Conservation (phyloP, 2,113 vertebrate species). For the Aspidoscelis tigris region DNA sequence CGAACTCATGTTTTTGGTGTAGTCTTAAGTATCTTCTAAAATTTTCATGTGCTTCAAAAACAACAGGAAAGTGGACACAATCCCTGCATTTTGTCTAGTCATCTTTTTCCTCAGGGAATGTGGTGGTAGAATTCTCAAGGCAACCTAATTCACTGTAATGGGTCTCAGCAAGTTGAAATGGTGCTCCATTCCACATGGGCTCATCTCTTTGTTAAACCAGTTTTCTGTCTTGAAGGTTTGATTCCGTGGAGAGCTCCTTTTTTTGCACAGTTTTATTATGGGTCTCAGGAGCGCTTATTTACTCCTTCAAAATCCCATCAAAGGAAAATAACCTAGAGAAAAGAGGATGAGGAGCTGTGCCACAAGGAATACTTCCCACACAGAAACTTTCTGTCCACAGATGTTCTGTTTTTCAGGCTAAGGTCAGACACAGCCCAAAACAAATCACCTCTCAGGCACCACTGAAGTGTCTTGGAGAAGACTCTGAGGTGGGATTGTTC, state of each 20-base stretch:
- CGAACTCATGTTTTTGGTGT: not conserved
- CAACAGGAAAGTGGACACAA: not conserved
- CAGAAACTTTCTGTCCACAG: not conserved
- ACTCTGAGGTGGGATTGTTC: no score
- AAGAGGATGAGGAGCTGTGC: not conserved
- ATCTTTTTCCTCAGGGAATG: not conserved
- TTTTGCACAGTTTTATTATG: not conserved
- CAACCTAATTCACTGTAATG: not conserved
- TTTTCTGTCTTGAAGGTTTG: not conserved
- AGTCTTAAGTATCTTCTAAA: not conserved
- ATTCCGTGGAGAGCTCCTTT: not conserved
- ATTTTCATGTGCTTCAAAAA: not conserved
- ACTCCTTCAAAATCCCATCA: accelerated
- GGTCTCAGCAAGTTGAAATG: not conserved
- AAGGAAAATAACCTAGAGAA: no score
- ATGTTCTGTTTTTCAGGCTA: no score
- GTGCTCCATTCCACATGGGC: no score
- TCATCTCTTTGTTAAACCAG: not conserved
- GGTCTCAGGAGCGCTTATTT: not conserved
- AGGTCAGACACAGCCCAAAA: no score
- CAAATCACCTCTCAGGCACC: no score
- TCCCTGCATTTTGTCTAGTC: not conserved
- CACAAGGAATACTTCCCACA: not conserved
- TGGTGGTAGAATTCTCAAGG: not conserved
- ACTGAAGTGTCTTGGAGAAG: no score